Percentiles rank a stretch among this genome's conserved stretches.
These are phyloP conservation scores for Drosophila nikananu DNA, from an alignment of 1,140 invertebrate genomes.

Conservation along the genomic window DNA sequence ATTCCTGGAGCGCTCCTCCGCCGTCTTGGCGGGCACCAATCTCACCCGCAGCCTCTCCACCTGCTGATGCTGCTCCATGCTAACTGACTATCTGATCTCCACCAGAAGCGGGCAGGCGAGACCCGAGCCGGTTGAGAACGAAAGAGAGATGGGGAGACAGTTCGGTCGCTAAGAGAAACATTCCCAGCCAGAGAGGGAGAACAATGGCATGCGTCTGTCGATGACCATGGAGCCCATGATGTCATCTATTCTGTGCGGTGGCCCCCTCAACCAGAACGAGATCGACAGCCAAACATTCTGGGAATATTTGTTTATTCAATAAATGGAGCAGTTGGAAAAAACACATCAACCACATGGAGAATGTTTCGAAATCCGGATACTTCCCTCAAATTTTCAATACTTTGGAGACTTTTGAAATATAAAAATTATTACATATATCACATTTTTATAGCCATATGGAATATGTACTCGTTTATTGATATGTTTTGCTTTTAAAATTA, in stretches of 20 bases:
- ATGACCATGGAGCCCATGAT: constrained; percentile 44
- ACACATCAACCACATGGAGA: constrained; percentile 25
- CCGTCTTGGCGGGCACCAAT: constrained; percentile 68
- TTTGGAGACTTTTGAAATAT: background rate
- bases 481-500: background rate
- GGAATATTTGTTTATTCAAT: constrained; percentile 47
- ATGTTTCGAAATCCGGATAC: constrained; percentile 15
- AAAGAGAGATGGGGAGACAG: background rate
- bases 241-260: constrained; percentile 39
- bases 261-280: constrained; percentile 44
- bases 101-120: background rate
- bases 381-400: background rate
- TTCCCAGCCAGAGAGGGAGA: background rate
- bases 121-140: background rate
- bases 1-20: constrained; percentile 72
- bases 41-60: constrained; percentile 69
- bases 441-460: background rate
- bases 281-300: constrained; percentile 38
- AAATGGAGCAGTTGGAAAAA: constrained; percentile 37
- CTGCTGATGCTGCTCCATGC: constrained; percentile 68
- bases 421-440: background rate
- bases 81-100: constrained; percentile 60
- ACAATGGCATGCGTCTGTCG: constrained; percentile 17
- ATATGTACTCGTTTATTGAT: background rate
- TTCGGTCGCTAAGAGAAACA: constrained; percentile 1